Percentiles rank a stretch among this genome's conserved stretches.
Conservation (phyloP, 2,113 vertebrate species). For the Hymenochirus boettgeri region DNA sequence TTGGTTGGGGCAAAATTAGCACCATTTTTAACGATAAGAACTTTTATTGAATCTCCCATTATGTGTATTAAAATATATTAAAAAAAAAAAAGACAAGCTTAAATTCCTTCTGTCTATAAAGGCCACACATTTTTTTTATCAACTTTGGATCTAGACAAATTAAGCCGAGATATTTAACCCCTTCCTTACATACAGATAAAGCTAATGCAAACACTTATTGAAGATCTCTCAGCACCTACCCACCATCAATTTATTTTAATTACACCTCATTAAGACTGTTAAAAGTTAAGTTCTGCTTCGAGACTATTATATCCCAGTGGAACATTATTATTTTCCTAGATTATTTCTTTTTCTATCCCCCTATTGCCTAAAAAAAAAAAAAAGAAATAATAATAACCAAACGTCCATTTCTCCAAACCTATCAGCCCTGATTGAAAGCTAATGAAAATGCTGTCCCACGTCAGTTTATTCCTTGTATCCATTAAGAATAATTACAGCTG, state of each 20-base stretch:
- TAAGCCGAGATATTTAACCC: constrained; percentile 1
- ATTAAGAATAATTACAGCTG: constrained; percentile 99
- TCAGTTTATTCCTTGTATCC: constrained; percentile 98
- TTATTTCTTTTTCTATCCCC: constrained; percentile 20
- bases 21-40: no score
- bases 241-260: constrained; percentile 58
- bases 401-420: constrained; percentile 88
- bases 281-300: constrained; percentile 73
- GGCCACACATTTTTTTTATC: neutral
- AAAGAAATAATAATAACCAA: constrained; percentile 54
- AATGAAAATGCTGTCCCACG: constrained; percentile 99
- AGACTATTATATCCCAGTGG: constrained; percentile 69
- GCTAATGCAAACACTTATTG: neutral
- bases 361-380: neutral
- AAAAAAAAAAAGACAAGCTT: neutral
- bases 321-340: constrained; percentile 85
- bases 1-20: no score
- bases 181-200: neutral
- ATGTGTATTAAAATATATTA: no score
- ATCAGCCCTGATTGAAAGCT: constrained; percentile 98
- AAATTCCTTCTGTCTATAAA: neutral
- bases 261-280: constrained; percentile 73
- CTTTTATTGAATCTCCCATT: no score
- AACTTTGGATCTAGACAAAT: neutral
- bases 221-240: constrained; percentile 8